Evolutionary conservation across 2,888 invertebrate species (phyloP).

Genomic region (Mechanitis messenoides): DNA sequence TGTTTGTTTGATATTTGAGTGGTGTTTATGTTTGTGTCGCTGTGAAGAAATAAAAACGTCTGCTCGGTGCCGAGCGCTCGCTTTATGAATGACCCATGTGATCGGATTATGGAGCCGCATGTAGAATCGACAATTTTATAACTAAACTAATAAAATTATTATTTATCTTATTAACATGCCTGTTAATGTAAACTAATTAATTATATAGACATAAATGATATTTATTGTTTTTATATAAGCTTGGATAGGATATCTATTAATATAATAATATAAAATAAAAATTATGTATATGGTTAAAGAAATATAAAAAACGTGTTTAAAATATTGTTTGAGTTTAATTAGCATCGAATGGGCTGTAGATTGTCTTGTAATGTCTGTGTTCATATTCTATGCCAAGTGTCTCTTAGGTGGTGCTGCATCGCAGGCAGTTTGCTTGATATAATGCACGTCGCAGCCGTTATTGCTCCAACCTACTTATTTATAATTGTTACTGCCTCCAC

Average conservation of each 20-base stretch:
- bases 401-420: conserved; percentile 69
- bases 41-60: conserved; percentile 70
- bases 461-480: conserved; percentile 73
- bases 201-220: conserved; percentile 14
- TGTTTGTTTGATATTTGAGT: conserved; percentile 70
- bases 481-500: conserved; percentile 66
- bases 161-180: too few species aligned
- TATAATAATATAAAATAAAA: too few species aligned
- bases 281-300: too few species aligned
- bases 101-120: conserved; percentile 31
- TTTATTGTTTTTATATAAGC: neutral
- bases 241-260: too few species aligned
- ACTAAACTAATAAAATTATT: neutral
- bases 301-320: too few species aligned
- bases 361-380: conserved; percentile 23
- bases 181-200: too few species aligned
- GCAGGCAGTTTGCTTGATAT: conserved; percentile 73
- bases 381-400: conserved; percentile 47
- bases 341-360: conserved; percentile 19
- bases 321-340: neutral
- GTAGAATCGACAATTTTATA: conserved; percentile 11
- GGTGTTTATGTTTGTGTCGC: conserved; percentile 68
- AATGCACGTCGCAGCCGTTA: conserved; percentile 71
- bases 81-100: conserved; percentile 70
- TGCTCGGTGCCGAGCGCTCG: conserved; percentile 46